Conservation (phyloP, 2,113 vertebrate genomes). For the Hymenochirus boettgeri region DNA sequence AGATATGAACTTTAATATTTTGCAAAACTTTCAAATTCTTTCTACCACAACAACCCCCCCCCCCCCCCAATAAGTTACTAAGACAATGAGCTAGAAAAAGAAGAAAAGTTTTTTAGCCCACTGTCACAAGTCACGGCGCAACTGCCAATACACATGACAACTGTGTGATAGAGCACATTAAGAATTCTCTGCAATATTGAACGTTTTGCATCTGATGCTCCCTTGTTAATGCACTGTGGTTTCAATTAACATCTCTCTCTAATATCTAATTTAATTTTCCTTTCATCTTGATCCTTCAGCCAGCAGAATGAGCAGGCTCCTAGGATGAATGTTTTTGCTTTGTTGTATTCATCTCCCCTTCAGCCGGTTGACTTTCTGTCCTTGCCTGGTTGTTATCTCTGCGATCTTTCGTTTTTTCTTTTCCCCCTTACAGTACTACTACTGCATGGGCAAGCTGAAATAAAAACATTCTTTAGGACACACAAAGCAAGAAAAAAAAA, state of each 20-base stretch:
- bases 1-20: constrained; percentile 47
- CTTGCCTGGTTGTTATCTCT: constrained; percentile 68
- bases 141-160: constrained; percentile 63
- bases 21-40: too few species aligned
- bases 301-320: constrained; percentile 64
- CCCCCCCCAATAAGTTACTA: too few species aligned
- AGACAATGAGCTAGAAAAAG: neutral
- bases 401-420: constrained; percentile 49
- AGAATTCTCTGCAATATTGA: constrained; percentile 63
- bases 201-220: constrained; percentile 61
- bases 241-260: constrained; percentile 83
- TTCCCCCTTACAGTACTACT: constrained; percentile 34
- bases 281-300: constrained; percentile 78
- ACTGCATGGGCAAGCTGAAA: neutral
- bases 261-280: constrained; percentile 79
- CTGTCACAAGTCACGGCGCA: constrained; percentile 54
- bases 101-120: constrained; percentile 49
- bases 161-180: constrained; percentile 61
- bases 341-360: too few species aligned
- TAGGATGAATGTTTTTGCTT: constrained; percentile 67
- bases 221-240: constrained; percentile 69
- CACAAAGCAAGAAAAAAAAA: too few species aligned
- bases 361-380: too few species aligned
- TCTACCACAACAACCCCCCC: too few species aligned
- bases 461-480: too few species aligned